Evolutionary conservation across 2,888 invertebrate species (phyloP), one percentile per base, ranked within the genome.

Genomic region (Pheosia tremula): DNA sequence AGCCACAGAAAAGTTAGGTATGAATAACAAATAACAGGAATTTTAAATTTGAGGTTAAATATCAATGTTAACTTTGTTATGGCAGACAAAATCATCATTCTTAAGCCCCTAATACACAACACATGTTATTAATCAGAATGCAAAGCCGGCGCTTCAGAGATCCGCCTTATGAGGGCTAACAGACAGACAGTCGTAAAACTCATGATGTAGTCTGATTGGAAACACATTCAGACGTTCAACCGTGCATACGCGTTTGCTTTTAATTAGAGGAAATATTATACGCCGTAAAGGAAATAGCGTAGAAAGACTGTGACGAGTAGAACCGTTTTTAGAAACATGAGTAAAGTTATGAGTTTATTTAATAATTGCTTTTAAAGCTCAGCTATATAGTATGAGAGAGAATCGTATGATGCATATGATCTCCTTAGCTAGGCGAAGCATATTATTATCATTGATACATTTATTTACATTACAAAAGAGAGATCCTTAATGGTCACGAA

Each of bases 181-280:
- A 84, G 85, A 86, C 85, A 88, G 85, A 83, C 89, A 89, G 88
- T 91, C 91, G 86, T 92, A 91, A 92, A 91, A 85, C 83, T 80
- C 71, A 67, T 82, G 82, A 84, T 83, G 86, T 63, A 79, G 75
- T 74, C 81, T 91, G 92, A 93, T 93, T 91, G 85, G 84, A 88
- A 88, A 87, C 92, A 92, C 87, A 87, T 93, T 92, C 80, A 79
- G 83, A 74, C 74, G 80, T 78, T 80, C 81, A 84, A 72, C 80
- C 79, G 78, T 80, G 83, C 86, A 82, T 84, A 80, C 72, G 74
- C 83, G 81, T 80, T 86, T 88, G 90, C 83, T 86, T 89, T 89
- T 88, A 91, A 91, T 91, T 91, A 89, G 83, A 85, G 82, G 84
- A 87, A 86, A 88, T 84, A 78, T 81, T 77, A 85, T 83, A 81